Evolutionary conservation across 2,797 vertebrate species (phyloP).

Genomic region (Lithobates pipiens): DNA sequence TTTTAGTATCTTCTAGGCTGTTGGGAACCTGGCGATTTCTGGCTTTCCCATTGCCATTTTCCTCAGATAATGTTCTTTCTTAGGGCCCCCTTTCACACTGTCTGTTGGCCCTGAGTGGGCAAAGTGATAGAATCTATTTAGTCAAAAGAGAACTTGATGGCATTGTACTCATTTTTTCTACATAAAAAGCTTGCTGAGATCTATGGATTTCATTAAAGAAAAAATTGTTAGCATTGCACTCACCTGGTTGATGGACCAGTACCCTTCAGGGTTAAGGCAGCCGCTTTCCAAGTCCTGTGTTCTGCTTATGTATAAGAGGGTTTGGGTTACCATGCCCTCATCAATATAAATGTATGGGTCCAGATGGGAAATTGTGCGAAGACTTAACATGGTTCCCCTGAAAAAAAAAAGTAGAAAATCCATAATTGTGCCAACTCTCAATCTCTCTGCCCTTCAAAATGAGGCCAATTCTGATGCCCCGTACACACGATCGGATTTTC

Average conservation of each 20-base stretch:
- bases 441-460: too few species aligned
- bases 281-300: neutral
- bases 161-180: neutral
- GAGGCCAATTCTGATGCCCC: too few species aligned
- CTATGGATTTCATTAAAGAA: neutral
- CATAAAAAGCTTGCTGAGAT: neutral
- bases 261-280: neutral
- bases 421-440: neutral
- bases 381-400: neutral
- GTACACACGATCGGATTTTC: neutral
- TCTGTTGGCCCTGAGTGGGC: too few species aligned
- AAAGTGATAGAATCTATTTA: too few species aligned
- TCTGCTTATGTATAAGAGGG: neutral
- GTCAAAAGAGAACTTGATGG: too few species aligned
- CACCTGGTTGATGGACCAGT: neutral
- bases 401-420: neutral
- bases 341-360: neutral
- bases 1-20: too few species aligned
- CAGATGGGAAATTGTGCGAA: neutral
- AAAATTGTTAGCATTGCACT: neutral
- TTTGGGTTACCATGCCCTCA: rapidly evolving
- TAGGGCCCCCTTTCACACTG: too few species aligned
- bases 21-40: too few species aligned
- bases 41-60: too few species aligned
- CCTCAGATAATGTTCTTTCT: too few species aligned